phyloP scores from a whole-genome alignment of 1,140 invertebrate genomes.

The Bombyx mandarina region DNA sequence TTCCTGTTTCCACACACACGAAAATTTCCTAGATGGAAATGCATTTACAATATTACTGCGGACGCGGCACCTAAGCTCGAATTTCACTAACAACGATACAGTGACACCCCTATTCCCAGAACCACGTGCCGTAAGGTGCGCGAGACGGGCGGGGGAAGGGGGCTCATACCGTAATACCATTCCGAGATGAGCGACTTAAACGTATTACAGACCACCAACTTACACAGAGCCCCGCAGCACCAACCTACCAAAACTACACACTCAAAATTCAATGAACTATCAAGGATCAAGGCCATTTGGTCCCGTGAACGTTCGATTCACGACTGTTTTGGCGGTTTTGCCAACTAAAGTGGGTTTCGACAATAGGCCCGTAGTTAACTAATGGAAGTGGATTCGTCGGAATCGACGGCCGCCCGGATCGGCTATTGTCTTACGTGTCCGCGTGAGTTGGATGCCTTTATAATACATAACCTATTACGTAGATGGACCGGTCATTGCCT shows the following conservation, averaged over 20 bases:
- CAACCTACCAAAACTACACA: constrained; percentile 6
- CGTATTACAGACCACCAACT: constrained; percentile 43
- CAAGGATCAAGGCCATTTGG: constrained; percentile 27
- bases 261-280: constrained; percentile 14
- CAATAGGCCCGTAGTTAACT: constrained; percentile 50
- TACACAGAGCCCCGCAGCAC: constrained; percentile 21
- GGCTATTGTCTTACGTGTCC: constrained; percentile 38
- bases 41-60: constrained; percentile 1
- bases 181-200: constrained; percentile 67
- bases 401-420: constrained; percentile 26
- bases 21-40: background rate
- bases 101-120: constrained; percentile 51
- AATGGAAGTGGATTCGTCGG: constrained; percentile 41
- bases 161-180: constrained; percentile 58
- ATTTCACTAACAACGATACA: constrained; percentile 15
- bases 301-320: constrained; percentile 30
- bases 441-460: no score
- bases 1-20: background rate
- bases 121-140: constrained; percentile 31
- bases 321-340: constrained; percentile 48
- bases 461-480: no score
- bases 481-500: background rate
- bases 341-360: constrained; percentile 55
- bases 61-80: constrained; percentile 1
- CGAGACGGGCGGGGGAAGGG: constrained; percentile 20